Base-by-base conservation (phyloP, 2,888 invertebrate genomes). In the Eledona agricola region DNA sequence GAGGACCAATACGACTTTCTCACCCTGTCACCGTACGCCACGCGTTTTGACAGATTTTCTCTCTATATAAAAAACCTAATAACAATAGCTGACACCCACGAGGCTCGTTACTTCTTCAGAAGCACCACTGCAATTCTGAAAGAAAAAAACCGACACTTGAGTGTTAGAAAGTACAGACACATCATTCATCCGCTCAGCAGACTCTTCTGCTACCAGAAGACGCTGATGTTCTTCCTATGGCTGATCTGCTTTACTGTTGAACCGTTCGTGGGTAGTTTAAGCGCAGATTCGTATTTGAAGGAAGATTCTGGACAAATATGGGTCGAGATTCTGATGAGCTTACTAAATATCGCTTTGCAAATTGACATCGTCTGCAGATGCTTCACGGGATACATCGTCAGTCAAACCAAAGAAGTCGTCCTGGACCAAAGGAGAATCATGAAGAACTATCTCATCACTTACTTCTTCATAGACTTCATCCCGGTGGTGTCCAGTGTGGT, bases 301-400 rank as follows among this genome's bases (percentile, higher is more conserved):
- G 7, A 2, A 2, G 3, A 11, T n/a, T 9, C 2, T 2, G 6
- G 6, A 3, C 2, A 6, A 10, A 12, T 22, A 12, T 10, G 2
- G 15, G n/a, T 35, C 3, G 1, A 7, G 2, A 13, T 10, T 3
- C 7, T 31, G 3, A 7, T 4, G 22, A 6, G 3, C 1, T 5
- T 16, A 7, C 4, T 35, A 1, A 20, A 35, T 11, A 2, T 11
- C 6, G 1, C 22, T 6, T 32, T 57, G 19, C 11, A 49, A 6
- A 13, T 64, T 1, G 72, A 75, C 17, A 67, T 73, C 32, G n/a
- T 60, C 1, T 40, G 75, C 6, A 72, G 69, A 55, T 76, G 73
- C 34, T 51, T 74, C 2, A 73, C 74, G 1, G 76, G 75, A 12
- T 71, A 60, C 37, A 35, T 43, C 23, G 43, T 60, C 7, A 15